Base-by-base conservation (phyloP, 2,888 invertebrate genomes). In the Tigriopus californicus region DNA sequence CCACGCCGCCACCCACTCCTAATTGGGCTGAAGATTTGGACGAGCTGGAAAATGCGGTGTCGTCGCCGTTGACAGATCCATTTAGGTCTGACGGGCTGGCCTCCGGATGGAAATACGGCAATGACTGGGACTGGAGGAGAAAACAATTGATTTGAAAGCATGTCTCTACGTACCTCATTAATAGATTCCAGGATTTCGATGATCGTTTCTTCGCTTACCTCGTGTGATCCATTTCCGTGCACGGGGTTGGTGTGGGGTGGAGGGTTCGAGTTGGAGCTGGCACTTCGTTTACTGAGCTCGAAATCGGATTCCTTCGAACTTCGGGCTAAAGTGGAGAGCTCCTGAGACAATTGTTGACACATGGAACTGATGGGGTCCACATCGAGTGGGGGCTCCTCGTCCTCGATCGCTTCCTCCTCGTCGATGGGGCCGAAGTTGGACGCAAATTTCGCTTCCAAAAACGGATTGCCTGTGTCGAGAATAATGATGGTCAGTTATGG, bases 341-440 rank as follows among this genome's bases (percentile, higher is more conserved):
- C 33, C 22, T 52, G 52, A 24, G 52, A 52, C 25, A 52, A 15
- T 52, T 52, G 52, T 40, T 52, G 52, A 52, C 52, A 52, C 52
- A 52, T 52, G 5, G 52, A 52, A 52, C 52, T 52, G 5, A 52
- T 40, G 24, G 52, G 24, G 22, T 52, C 52, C 24, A 33, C 15
- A 10, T 24, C 33, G 13, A 24, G 20, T 6, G 15, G 25, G 13
- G 24, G 52, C 10, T 52, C 33, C 1, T 52, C 20, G 13, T 52
- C 52, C 24, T 40, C 24, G 18, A 25, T 22, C 20, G 13, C 24
- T 24, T 33, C 52, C 33, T 52, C 52, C 33, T 52, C 52, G 2
- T 20, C 15, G 11, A 52, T 52, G 52, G 52, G 33, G 8, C 33
- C 33, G 8, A 33, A 33, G 33, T 33, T 33, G 33, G 33, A 33